Percentiles rank a stretch among this genome's conserved stretches.
Conservation (phyloP, 2,113 vertebrate species). For the Prunella himalayana region DNA sequence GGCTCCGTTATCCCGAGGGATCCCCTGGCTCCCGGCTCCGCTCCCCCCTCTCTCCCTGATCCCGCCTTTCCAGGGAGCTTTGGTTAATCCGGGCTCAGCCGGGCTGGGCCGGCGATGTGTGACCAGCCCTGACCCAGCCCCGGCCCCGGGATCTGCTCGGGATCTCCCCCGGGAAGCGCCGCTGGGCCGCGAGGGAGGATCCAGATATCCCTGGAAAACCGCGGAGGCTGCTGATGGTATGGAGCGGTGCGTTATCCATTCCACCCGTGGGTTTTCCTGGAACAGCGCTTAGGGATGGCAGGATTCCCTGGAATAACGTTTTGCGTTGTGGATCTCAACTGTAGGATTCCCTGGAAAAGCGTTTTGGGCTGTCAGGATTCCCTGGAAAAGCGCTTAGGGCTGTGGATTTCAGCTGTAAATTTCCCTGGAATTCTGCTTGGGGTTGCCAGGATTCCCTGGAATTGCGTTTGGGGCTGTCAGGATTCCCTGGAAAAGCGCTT, state of each 20-base stretch:
- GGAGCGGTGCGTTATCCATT: accelerated
- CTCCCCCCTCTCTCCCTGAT: neutral
- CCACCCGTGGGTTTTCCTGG: neutral
- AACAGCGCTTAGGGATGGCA: neutral
- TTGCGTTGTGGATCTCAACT: no score
- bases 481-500: no score
- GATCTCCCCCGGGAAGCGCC: accelerated
- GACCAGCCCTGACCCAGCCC: accelerated
- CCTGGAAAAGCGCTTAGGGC: accelerated
- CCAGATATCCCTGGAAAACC: accelerated
- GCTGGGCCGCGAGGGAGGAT: neutral
- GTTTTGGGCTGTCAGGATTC: accelerated
- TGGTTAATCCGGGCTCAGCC: neutral
- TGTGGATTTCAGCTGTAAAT: neutral
- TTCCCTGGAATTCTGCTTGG: neutral
- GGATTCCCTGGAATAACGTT: neutral
- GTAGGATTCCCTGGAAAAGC: neutral
- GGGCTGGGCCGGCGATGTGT: neutral
- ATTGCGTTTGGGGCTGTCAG: accelerated
- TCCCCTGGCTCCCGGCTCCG: neutral
- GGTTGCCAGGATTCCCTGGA: neutral
- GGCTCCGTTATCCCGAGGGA: neutral
- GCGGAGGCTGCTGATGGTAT: accelerated
- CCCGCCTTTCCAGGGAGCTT: neutral
- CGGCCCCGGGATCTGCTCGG: neutral